phyloP scores from a whole-genome alignment of 2,113 vertebrate species.

The Columba livia region DNA sequence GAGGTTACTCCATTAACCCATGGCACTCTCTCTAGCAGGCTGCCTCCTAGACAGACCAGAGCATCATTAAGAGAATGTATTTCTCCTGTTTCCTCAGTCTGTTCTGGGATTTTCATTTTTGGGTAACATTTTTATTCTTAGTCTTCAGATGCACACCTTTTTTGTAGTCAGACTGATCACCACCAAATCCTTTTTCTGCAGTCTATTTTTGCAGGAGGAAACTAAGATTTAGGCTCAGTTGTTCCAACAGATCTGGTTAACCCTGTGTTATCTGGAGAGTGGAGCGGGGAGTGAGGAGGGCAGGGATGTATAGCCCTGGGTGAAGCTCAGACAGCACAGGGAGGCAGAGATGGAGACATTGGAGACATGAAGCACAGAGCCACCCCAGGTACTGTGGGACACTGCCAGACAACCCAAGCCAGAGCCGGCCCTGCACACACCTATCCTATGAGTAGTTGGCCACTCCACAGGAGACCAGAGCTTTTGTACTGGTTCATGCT shows the following conservation, averaged over 20 bases:
- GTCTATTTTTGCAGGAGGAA: neutral
- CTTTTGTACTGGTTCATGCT: neutral
- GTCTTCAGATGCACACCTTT: neutral
- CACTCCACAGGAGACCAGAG: neutral
- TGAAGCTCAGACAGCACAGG: neutral
- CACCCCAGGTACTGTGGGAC: neutral
- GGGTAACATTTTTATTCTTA: neutral
- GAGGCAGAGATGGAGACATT: neutral
- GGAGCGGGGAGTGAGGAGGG: neutral
- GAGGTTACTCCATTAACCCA: slow-evolving; percentile 59
- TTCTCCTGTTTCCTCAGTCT: neutral
- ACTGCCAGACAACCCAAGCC: neutral
- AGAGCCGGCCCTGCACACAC: accelerated
- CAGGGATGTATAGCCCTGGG: neutral
- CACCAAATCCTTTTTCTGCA: neutral
- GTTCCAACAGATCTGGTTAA: neutral
- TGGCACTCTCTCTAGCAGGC: neutral
- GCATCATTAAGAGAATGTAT: neutral
- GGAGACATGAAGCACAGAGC: neutral
- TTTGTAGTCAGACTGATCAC: neutral
- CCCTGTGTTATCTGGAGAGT: neutral
- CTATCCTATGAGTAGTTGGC: accelerated
- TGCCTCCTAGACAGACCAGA: slow-evolving; percentile 25
- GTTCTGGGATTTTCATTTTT: neutral
- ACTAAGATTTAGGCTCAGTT: neutral